Evolutionary conservation across 2,113 vertebrate species (phyloP).

Genomic region (Cololabis saira): DNA sequence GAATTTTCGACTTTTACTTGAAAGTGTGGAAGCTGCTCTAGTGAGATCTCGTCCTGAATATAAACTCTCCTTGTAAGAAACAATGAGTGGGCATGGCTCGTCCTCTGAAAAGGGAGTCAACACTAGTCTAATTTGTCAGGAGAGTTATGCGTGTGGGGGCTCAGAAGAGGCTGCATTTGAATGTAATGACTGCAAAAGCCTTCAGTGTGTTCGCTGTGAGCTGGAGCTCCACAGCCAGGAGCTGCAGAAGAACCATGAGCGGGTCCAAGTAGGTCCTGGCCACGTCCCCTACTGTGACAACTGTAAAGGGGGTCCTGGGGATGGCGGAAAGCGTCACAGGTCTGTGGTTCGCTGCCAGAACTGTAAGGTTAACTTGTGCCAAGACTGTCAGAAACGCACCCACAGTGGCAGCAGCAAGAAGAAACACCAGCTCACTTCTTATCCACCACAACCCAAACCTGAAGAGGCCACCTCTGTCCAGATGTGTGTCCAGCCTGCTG

Average conservation of each 20-base stretch:
- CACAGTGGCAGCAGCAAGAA: conserved; percentile 90
- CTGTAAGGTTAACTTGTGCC: conserved; percentile 92
- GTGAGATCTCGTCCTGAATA: conserved; percentile 37
- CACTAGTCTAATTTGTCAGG: conserved; percentile 88
- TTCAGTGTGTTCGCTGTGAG: conserved; percentile 91
- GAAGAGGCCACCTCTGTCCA: conserved; percentile 42
- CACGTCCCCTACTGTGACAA: conserved; percentile 89
- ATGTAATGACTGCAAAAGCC: conserved; percentile 89
- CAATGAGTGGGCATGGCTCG: conserved; percentile 89
- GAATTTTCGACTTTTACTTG: conserved; percentile 18
- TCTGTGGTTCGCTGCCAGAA: conserved; percentile 90
- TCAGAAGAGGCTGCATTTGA: conserved; percentile 90
- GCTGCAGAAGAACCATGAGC: conserved; percentile 84
- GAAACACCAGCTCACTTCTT: conserved; percentile 87
- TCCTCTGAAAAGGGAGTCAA: conserved; percentile 87
- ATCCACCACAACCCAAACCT: conserved; percentile 80
- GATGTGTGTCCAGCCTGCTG: conserved; percentile 41
- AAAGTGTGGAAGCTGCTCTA: conserved; percentile 42
- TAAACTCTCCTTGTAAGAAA: conserved; percentile 60
- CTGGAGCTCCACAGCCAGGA: conserved; percentile 89
- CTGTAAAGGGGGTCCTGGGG: conserved; percentile 87
- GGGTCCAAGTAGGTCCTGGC: conserved; percentile 85
- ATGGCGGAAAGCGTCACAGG: conserved; percentile 76
- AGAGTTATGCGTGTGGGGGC: conserved; percentile 92
- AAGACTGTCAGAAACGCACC: conserved; percentile 93